Evolutionary conservation across 2,113 vertebrate species (phyloP).

Genomic region (Callocephalon fimbriatum): DNA sequence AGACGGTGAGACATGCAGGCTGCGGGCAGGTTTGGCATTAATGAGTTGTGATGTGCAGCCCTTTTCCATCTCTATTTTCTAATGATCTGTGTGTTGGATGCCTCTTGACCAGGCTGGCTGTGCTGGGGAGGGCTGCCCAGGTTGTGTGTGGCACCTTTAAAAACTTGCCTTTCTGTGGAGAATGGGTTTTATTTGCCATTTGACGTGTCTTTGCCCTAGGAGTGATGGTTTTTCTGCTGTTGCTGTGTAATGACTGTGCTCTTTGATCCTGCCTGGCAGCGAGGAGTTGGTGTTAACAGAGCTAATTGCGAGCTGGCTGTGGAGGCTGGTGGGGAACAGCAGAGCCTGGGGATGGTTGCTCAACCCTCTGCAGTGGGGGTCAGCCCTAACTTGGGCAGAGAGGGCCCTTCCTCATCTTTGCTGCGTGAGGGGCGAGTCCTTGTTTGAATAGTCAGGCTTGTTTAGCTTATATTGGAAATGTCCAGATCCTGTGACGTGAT

Average conservation of each 20-base stretch:
- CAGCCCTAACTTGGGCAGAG: not conserved
- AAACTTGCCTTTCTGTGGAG: not conserved
- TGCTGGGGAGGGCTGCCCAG: not conserved
- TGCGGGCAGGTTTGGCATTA: not conserved
- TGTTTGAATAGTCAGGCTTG: not conserved
- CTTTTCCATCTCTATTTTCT: not conserved
- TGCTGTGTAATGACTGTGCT: not conserved
- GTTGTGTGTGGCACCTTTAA: not conserved
- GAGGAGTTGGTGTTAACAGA: not conserved
- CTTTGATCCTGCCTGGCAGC: not conserved
- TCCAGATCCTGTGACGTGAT: not conserved
- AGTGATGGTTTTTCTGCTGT: slow-evolving; percentile 2
- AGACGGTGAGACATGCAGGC: fast-evolving
- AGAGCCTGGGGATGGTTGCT: fast-evolving
- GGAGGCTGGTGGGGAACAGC: not conserved
- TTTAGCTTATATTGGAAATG: fast-evolving
- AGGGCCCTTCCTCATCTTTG: not conserved
- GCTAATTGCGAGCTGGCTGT: not conserved
- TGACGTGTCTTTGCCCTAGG: not conserved
- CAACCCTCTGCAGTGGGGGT: not conserved
- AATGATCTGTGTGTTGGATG: not conserved
- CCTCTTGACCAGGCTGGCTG: not conserved
- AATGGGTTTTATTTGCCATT: not conserved
- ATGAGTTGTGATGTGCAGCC: fast-evolving
- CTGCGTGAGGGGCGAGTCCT: fast-evolving